Percentiles rank a stretch among this genome's conserved stretches.
phyloP scores from a whole-genome alignment of 2,113 vertebrate species.

The Poecile atricapillus region DNA sequence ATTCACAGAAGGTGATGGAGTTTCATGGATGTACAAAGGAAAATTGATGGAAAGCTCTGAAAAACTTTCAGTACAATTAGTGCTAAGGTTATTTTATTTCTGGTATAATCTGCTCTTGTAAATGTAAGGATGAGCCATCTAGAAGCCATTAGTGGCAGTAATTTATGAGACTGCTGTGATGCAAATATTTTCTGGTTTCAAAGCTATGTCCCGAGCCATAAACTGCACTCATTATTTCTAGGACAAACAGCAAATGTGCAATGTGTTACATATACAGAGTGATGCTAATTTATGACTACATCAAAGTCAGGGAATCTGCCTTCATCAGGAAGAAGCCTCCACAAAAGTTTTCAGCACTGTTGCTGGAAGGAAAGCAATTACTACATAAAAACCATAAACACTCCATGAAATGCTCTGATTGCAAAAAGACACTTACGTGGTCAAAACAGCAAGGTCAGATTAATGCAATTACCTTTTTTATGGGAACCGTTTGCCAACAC shows the following conservation, averaged over 20 bases:
- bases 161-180: background rate
- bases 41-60: background rate
- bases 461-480: constrained; percentile 9
- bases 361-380: constrained; percentile 3
- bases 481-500: constrained; percentile 59
- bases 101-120: background rate
- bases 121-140: background rate
- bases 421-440: background rate
- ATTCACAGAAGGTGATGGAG: background rate
- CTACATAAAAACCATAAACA: background rate
- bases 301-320: constrained; percentile 32
- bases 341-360: background rate
- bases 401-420: background rate
- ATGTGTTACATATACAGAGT: background rate
- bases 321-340: background rate
- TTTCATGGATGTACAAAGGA: background rate
- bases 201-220: background rate
- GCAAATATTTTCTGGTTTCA: constrained; percentile 7
- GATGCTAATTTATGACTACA: constrained; percentile 10
- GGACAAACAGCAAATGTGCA: background rate
- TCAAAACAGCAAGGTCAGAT: background rate
- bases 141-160: background rate
- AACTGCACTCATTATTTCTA: background rate
- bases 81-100: background rate
- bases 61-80: background rate